phyloP scores from a whole-genome alignment of 2,888 invertebrate genomes.

The Drosophila buzzatii region DNA sequence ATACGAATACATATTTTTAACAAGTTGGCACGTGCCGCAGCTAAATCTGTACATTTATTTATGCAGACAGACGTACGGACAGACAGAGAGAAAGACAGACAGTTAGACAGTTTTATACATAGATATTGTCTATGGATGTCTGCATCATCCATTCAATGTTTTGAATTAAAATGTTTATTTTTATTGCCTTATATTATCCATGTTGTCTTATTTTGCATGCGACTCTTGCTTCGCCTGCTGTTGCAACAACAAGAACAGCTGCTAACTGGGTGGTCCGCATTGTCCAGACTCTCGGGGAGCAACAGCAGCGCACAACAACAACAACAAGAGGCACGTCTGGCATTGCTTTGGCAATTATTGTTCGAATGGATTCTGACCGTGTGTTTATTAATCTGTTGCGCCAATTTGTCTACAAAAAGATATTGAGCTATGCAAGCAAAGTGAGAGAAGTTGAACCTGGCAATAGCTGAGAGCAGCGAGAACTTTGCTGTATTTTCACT shows the following conservation, averaged over 20 bases:
- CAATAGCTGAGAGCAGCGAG: no score
- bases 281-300: conserved; percentile 18
- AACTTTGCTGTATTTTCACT: no score
- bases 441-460: no score
- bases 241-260: conserved; percentile 24
- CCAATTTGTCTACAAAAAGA: conserved; percentile 25
- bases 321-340: conserved; percentile 38
- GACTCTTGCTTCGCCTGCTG: conserved; percentile 20
- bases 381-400: conserved; percentile 20
- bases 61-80: conserved; percentile 20
- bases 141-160: conserved; percentile 33
- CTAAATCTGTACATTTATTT: conserved; percentile 62
- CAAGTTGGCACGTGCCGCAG: conserved; percentile 69
- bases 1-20: conserved; percentile 51
- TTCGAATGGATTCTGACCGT: conserved; percentile 7
- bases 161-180: conserved; percentile 45
- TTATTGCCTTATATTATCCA: conserved; percentile 40
- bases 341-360: conserved; percentile 6
- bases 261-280: conserved; percentile 48
- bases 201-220: conserved; percentile 22
- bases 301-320: background rate
- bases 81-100: conserved; percentile 9
- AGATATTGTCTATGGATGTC: conserved; percentile 28
- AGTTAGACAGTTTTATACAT: conserved; percentile 34
- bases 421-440: background rate